Base-by-base conservation (phyloP, 30 jellyfish, hydroid and myxozoan species). In the Hydractinia echinata region DNA sequence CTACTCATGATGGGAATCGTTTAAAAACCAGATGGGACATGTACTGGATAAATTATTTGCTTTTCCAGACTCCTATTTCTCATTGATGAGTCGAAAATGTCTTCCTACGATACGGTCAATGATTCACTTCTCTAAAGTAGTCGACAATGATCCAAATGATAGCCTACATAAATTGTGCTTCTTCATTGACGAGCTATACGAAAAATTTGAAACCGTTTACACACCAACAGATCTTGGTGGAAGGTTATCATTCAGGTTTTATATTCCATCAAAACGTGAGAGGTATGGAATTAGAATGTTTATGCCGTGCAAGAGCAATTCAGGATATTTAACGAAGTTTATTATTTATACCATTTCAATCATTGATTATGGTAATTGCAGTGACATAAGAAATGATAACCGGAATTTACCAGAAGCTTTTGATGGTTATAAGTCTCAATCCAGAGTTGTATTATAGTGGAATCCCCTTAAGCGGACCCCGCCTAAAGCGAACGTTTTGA, bases 171-270 rank as follows among this genome's bases (percentile, higher is more conserved):
- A 73, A 49, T 19, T 73, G n/a, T 10, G 83, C 9, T 19, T 10
- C 49, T 13, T 13, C 8, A 8, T 73, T 73, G 83, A 73, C 83
- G 7, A 73, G 8, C 20, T 73, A 10, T 10, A 7, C 10, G 79
- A 73, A 8, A 73, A 19, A 79, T 73, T 73, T 49, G 8, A 8
- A 49, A 9, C 9, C 8, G 15, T 8, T 8, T 13, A 73, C 20
- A 20, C 49, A 8, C 10, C 79, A 7, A 73, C 49, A 8, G 83
- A 13, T 19, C 79, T 30, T 49, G 19, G 77, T 73, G 77, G 77
- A 73, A 73, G 83, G 15, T 73, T 73, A 49, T 73, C 79, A 10
- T 73, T 73, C 83, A 73, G 49, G 20, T 10, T 73, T 9, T 73
- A 73, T 51, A 73, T 73, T 68, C 79, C 79, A 68, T 68, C 79